Evolutionary conservation across 1,140 invertebrate genomes (phyloP), one percentile per base, ranked within the genome.

Genomic region (Diprion similis): DNA sequence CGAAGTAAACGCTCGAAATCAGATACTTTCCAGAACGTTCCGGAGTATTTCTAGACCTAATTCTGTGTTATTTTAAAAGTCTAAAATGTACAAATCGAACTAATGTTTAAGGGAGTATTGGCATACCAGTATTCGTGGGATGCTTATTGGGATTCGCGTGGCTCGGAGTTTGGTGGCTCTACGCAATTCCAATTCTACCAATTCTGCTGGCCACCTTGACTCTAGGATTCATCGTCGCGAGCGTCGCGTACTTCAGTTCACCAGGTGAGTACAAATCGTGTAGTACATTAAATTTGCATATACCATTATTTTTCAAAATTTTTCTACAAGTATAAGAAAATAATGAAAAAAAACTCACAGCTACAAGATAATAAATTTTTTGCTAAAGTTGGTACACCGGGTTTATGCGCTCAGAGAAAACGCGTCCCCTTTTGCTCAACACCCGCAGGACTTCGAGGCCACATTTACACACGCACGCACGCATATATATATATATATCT

Each of bases 131-230:
- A 19, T 64, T 48, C n/a, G 48, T 76, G 2, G 77, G 75, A n/a
- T 15, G 72, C 3, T 15, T 68, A 19, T 19, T 45, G 18, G 66
- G 66, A 45, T 19, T 68, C 66, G 66, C 37, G 13, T 68, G 66
- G 66, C 66, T 68, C 66, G 37, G 37, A 68, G 10, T 68, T 19
- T 68, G 66, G 90, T 91, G 90, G 87, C 87, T 85, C 67, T 90
- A 87, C 74, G 90, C 90, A 17, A 86, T 90, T 71, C 91, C 92
- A 7, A 83, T 92, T 11, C 77, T 91, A 47, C 89, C 91, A 8
- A 88, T 91, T 9, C 79, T 91, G 11, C 80, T 93, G 11, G 80
- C 89, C n/a, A 87, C 89, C 66, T 75, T 92, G 37, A 82, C 89
- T 66, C 77, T 89, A 46, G 92, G 91, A 8, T 89, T 89, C 66